phyloP scores from a whole-genome alignment of 2,113 vertebrate species.

The Chlorocebus sabaeus region DNA sequence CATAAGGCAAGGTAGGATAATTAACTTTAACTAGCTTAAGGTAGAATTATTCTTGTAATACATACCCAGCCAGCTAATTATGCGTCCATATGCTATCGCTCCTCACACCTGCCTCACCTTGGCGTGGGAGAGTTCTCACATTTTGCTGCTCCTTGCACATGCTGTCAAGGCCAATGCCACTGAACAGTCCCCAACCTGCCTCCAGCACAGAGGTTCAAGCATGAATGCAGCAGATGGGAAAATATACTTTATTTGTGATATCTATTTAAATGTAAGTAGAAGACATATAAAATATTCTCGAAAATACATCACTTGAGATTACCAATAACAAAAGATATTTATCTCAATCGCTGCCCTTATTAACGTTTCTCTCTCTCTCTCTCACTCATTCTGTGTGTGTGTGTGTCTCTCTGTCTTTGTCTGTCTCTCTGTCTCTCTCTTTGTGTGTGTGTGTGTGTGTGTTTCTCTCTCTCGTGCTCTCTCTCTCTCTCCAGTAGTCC shows the following conservation, averaged over 20 bases:
- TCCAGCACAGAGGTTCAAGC: background rate
- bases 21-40: constrained; percentile 48
- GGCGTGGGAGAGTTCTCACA: background rate
- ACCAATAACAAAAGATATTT: background rate
- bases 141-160: no score
- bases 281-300: background rate
- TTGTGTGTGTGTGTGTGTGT: no score
- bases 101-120: background rate
- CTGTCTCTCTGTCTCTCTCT: no score
- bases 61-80: constrained; percentile 21
- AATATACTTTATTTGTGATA: background rate
- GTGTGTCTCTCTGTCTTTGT: no score
- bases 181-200: background rate
- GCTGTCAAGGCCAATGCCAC: background rate
- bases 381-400: no score
- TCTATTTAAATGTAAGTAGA: background rate
- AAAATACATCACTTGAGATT: background rate
- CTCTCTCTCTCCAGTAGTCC: background rate
- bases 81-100: background rate
- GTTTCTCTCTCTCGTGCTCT: no score
- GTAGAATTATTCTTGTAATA: constrained; percentile 8
- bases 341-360: background rate
- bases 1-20: constrained; percentile 23
- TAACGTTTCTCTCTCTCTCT: no score
- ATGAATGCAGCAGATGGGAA: accelerated